Evolutionary conservation across 2,797 vertebrate species (phyloP).

Genomic region (Babyrousa celebensis): DNA sequence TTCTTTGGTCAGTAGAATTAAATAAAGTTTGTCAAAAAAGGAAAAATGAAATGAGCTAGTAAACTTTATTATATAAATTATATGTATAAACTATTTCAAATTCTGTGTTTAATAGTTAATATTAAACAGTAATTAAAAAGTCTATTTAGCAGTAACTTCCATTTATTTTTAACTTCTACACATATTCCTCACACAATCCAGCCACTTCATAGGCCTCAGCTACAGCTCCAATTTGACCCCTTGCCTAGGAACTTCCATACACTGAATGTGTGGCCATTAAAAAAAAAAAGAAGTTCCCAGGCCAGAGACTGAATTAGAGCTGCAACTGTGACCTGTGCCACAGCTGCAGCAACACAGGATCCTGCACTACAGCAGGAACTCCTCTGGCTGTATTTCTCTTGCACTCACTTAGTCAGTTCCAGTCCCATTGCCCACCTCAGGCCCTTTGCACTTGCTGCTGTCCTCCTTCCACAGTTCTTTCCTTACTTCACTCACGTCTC

Average conservation of each 20-base stretch:
- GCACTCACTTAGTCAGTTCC: neutral
- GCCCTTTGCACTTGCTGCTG: neutral
- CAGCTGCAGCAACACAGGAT: no score
- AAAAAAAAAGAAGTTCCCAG: no score
- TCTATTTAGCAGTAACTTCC: neutral
- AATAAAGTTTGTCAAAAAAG: neutral
- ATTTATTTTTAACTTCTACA: slow-evolving; percentile 35
- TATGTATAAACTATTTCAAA: neutral
- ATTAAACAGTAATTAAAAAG: neutral
- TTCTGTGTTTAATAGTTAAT: no score
- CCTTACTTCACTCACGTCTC: slow-evolving; percentile 19
- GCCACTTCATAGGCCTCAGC: neutral
- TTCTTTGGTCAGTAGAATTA: neutral
- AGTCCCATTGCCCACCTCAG: neutral
- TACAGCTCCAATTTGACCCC: no score
- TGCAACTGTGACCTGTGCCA: no score
- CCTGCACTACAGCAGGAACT: no score
- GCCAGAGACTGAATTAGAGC: no score
- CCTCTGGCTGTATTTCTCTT: neutral
- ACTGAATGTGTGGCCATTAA: no score
- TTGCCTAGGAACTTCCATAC: no score
- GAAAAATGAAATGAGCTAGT: neutral
- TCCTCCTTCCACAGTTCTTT: neutral
- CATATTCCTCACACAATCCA: neutral
- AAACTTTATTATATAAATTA: slow-evolving; percentile 17